Evolutionary conservation across 2,888 invertebrate genomes (phyloP).

Genomic region (Drosophila putrida): DNA sequence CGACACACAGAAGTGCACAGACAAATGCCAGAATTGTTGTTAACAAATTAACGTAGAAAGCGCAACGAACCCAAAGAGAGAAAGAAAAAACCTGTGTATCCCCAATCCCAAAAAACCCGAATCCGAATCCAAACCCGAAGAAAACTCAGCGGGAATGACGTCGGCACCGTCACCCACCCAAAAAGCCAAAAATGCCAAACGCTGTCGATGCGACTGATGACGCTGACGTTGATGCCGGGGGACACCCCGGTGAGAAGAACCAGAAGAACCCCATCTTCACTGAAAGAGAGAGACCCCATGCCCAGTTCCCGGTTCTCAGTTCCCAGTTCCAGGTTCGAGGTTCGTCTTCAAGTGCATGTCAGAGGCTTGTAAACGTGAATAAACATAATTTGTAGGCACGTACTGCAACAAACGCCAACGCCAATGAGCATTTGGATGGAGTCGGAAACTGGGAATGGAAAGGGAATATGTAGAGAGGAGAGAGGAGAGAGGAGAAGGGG

Average conservation of each 20-base stretch:
- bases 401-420: constrained; percentile 72
- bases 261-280: constrained; percentile 41
- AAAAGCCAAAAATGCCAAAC: constrained; percentile 59
- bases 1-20: constrained; percentile 65
- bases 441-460: neutral
- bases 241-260: constrained; percentile 72
- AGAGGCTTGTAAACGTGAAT: constrained; percentile 80
- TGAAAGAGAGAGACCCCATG: constrained; percentile 54
- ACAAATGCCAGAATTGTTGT: constrained; percentile 69
- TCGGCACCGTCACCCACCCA: constrained; percentile 76
- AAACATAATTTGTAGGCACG: constrained; percentile 79
- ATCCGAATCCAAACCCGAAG: neutral
- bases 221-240: constrained; percentile 72
- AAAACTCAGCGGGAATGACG: constrained; percentile 69
- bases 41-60: constrained; percentile 80
- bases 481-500: neutral
- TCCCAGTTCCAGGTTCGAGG: constrained; percentile 39
- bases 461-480: neutral
- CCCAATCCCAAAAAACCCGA: constrained; percentile 9
- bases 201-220: constrained; percentile 74
- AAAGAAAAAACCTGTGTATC: constrained; percentile 2
- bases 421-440: constrained; percentile 57
- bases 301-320: constrained; percentile 26
- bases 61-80: constrained; percentile 63
- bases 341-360: constrained; percentile 72